Base-by-base conservation (phyloP, 2,888 invertebrate species). In the Troilus luridus region DNA sequence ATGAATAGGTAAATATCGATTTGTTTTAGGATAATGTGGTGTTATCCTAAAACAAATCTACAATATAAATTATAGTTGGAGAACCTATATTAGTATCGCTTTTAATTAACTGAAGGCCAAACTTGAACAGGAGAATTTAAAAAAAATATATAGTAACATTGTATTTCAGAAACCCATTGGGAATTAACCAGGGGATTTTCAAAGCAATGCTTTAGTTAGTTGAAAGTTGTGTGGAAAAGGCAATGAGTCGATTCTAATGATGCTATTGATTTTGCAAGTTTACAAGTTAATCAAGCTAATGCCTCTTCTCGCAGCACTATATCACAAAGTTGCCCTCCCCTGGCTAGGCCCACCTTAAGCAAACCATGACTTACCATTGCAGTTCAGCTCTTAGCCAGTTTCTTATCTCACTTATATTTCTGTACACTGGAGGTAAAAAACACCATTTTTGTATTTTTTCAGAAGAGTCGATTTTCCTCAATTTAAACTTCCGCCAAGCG, bases 281-380 rank as follows among this genome's bases (percentile, higher is more conserved):
- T 56, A 85, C 85, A 56, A n/a, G 85, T 85, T 85, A 85, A 85
- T 85, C n/a, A 56, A 56, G 85, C n/a, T 85, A 85, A 85, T 85
- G 85, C 7, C 56, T 56, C n/a, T 56, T 85, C 64, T 11, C 19
- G 2, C 54, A 54, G 54, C 9, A 10, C n/a, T 85, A 58, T 56
- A 85, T 56, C n/a, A 85, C 56, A 85, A n/a, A 85, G 85, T 85
- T 56, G 85, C 56, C 8, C n/a, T n/a, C n/a, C n/a, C n/a, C 21
- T 7, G 12, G 19, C 0, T 27, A 19, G 9, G 8, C 10, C 21
- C 21, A 81, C 81, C 54, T 81, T 81, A 1, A 81, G 21, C 81
- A 21, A 54, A 17, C n/a, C 27, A n/a, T 85, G 85, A 12, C 85
- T 54, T 81, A 21, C 8, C 19, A 1, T 54, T 54, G 0, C n/a